Base-by-base conservation (phyloP, 2,888 invertebrate species). In the Chelonus formosanus region DNA sequence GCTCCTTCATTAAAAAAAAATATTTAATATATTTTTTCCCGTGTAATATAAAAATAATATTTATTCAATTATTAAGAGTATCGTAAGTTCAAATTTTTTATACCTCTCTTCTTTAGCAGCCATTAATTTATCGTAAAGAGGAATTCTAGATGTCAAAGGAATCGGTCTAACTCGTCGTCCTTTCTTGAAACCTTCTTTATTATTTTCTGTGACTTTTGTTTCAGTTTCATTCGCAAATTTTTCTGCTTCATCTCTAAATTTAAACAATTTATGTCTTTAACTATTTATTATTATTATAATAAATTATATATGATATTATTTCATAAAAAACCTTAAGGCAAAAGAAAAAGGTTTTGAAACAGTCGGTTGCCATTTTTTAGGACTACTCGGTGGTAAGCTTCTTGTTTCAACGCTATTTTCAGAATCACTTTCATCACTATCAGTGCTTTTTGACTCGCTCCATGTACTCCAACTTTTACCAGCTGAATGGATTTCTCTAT, bases 21-120 rank as follows among this genome's bases (percentile, higher is more conserved):
- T 5, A 54, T 52, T 34, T 45, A 10, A 57, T 45, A 44, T 6
- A 20, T 35, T 34, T 59, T 67, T 10, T 68, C 40, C 40, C 40
- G 1, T 40, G 40, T 40, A 40, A 40, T 20, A 20, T 20, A 20
- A 20, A 20, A 20, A 20, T 20, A 20, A 20, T 20, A 20, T 20
- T 20, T 20, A 20, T 20, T 20, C 20, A 2, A 20, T 20, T 20
- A 2, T 20, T 20, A 20, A 20, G 20, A 20, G 20, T 20, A 20
- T 20, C 2, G 2, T 20, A 20, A 20, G 20, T 20, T 20, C 2
- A 20, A 20, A 20, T 20, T 20, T 20, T 20, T 20, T 20, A 20
- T 20, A 90, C 91, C 91, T 89, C 86, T 89, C 88, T 78, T 91
- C 90, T 82, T 91, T 91, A 69, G 91, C 90, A 70, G 89, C 90